Evolutionary conservation across 2,888 invertebrate species (phyloP).

Genomic region (Caenorhabditis sp.): DNA sequence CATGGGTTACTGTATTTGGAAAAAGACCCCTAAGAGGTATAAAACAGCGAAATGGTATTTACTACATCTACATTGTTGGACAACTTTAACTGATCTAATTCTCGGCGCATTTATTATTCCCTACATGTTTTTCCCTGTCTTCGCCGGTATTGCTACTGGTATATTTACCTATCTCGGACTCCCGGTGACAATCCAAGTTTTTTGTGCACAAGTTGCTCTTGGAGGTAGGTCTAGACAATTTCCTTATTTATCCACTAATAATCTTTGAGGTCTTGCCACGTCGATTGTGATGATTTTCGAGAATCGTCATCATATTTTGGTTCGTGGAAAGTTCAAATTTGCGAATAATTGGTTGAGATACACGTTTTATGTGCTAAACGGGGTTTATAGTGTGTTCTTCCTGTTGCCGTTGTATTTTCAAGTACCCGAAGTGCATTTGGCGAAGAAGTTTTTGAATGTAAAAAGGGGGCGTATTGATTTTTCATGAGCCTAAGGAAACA

Average conservation of each 20-base stretch:
- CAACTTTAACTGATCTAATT: slow-evolving; percentile 24
- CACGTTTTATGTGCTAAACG: slow-evolving; percentile 26
- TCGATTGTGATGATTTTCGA: slow-evolving; percentile 37
- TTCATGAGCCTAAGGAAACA: no score
- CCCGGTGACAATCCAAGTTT: slow-evolving; percentile 30
- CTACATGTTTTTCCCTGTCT: slow-evolving; percentile 34
- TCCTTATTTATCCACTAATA: not conserved
- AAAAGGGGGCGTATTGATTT: slow-evolving; percentile 7
- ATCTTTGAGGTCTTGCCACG: slow-evolving; percentile 21
- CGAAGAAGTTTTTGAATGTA: slow-evolving; percentile 27
- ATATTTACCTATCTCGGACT: slow-evolving; percentile 23
- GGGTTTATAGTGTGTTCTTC: slow-evolving; percentile 21
- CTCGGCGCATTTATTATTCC: slow-evolving; percentile 28
- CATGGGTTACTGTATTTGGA: slow-evolving; percentile 29
- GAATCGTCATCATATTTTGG: slow-evolving; percentile 33
- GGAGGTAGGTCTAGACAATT: slow-evolving; percentile 10
- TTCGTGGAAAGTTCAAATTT: slow-evolving; percentile 32
- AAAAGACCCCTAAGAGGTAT: slow-evolving; percentile 23
- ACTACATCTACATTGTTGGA: slow-evolving; percentile 32
- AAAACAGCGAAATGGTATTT: slow-evolving; percentile 30
- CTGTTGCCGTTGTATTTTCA: slow-evolving; percentile 27
- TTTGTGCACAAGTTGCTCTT: slow-evolving; percentile 30
- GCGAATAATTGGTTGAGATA: slow-evolving; percentile 29
- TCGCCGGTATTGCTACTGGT: slow-evolving; percentile 29
- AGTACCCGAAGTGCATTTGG: slow-evolving; percentile 26